A percentile compares a stretch with the other conserved stretches of the same genome.
phyloP scores from a whole-genome alignment of 2,113 vertebrate species.

The Balaenoptera acutorostrata region DNA sequence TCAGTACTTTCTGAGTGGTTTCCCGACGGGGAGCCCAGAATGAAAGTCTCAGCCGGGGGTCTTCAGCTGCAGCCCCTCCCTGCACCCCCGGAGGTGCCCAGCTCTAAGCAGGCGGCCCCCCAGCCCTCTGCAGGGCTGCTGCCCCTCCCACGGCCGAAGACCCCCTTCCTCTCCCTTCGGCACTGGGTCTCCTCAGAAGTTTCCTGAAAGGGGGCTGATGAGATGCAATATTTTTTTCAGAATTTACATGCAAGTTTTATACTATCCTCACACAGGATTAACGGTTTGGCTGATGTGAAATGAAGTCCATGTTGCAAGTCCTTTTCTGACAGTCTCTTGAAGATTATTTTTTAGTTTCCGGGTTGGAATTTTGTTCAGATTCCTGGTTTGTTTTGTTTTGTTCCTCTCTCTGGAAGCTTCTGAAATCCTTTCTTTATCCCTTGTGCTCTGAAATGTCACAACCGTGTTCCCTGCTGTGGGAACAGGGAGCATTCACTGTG shows the following conservation, averaged over 20 bases:
- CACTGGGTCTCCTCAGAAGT: background rate
- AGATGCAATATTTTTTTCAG: background rate
- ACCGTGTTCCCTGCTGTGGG: background rate
- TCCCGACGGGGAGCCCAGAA: background rate
- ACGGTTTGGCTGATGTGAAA: background rate
- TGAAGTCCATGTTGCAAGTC: background rate
- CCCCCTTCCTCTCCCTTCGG: background rate
- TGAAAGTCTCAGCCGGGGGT: background rate
- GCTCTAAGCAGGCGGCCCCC: background rate
- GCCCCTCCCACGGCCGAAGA: background rate
- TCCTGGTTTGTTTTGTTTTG: background rate
- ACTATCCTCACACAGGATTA: rapidly evolving
- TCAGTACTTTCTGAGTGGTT: rapidly evolving
- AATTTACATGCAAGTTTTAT: background rate
- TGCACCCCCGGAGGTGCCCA: background rate
- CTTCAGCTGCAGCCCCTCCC: background rate
- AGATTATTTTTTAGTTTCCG: background rate
- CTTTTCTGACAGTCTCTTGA: background rate
- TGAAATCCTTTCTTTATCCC: background rate
- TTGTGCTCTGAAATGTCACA: background rate
- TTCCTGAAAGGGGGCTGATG: no score
- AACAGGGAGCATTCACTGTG: no score
- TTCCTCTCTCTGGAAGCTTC: background rate
- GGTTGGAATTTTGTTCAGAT: background rate
- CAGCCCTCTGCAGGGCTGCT: background rate